phyloP scores from a whole-genome alignment of 2,888 invertebrate species.

The Oscheius onirici region DNA sequence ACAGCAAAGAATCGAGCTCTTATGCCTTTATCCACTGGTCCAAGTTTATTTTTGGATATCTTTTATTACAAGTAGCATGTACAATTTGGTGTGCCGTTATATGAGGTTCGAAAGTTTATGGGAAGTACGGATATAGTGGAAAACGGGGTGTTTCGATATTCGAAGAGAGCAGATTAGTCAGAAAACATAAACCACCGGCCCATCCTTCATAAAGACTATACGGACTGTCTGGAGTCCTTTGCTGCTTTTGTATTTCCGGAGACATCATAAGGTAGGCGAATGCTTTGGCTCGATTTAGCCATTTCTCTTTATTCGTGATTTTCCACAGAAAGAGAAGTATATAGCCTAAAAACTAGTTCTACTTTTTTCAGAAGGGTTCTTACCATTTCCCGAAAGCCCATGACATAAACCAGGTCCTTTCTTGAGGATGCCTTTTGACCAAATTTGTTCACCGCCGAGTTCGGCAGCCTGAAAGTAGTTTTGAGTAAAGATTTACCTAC shows the following conservation, averaged over 20 bases:
- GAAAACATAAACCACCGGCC: conserved; percentile 85
- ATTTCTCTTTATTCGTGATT: conserved; percentile 76
- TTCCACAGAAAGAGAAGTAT: conserved; percentile 83
- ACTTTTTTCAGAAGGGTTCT: not conserved
- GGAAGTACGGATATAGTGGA: conserved; percentile 8
- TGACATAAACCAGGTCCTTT: conserved; percentile 91
- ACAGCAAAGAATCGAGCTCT: too few relatives aligned
- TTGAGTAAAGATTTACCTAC: conserved; percentile 52
- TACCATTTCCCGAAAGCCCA: conserved; percentile 80
- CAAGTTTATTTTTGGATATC: too few relatives aligned
- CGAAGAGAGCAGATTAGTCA: conserved; percentile 82
- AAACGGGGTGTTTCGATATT: conserved; percentile 68
- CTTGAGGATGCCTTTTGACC: conserved; percentile 83
- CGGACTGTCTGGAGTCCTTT: conserved; percentile 83
- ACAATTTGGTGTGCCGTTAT: not conserved
- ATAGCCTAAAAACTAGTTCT: conserved; percentile 76
- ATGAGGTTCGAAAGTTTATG: not conserved
- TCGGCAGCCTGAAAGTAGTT: conserved; percentile 77
- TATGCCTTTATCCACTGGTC: too few relatives aligned
- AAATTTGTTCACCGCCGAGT: conserved; percentile 82
- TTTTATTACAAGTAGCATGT: too few relatives aligned
- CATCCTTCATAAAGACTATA: conserved; percentile 87
- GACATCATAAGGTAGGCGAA: conserved; percentile 82
- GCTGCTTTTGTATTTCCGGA: conserved; percentile 72
- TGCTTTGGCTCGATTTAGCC: conserved; percentile 76